Evolutionary conservation across 2,888 invertebrate genomes (phyloP), one percentile per base, ranked within the genome.

Genomic region (Cataglyphis cursor): DNA sequence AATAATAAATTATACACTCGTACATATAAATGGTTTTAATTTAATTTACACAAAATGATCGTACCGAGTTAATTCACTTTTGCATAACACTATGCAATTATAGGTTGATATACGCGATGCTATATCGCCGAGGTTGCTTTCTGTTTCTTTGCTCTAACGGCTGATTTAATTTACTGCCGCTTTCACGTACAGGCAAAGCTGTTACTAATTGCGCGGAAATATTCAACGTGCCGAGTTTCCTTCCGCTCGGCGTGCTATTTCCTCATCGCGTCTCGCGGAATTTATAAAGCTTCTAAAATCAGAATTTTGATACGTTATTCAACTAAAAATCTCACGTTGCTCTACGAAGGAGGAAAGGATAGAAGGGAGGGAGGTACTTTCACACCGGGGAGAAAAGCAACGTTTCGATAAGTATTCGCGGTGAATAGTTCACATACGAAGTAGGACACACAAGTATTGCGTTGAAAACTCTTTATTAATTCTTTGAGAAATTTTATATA

Each of bases 381-480:
- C 92, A 91, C 92, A 88, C 85, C 75, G 82, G 89, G 91, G 89
- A 91, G 92, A 92, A 92, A 92, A 89, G 83, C 89, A 48, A 89
- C 90, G 91, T 92, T 91, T 87, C 91, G 89, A 92, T 92, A 92
- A 90, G 92, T 92, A 92, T 91, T 92, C 93, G 91, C 90, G 90
- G 87, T 89, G 92, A 90, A 92, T 92, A 92, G 90, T 91, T 91
- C 84, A 85, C 84, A 84, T 57, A 86, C 86, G 70, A 92, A 92
- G 92, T 92, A 89, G 92, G 90, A 82, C 91, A 83, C 74, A 51
- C 75, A 59, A 81, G 54, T 70, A 72, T 86, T 81, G 84, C 81
- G 82, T 73, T 84, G 76, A 41, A 35, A 44, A 12, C 41, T 51
- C 59, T 72, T 38, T 28, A 76, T 76, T 68, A 68, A 68, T 35